Evolutionary conservation across 2,113 vertebrate genomes (phyloP), one percentile per base, ranked within the genome.

Genomic region (Pseudolaguvia tuberculata): DNA sequence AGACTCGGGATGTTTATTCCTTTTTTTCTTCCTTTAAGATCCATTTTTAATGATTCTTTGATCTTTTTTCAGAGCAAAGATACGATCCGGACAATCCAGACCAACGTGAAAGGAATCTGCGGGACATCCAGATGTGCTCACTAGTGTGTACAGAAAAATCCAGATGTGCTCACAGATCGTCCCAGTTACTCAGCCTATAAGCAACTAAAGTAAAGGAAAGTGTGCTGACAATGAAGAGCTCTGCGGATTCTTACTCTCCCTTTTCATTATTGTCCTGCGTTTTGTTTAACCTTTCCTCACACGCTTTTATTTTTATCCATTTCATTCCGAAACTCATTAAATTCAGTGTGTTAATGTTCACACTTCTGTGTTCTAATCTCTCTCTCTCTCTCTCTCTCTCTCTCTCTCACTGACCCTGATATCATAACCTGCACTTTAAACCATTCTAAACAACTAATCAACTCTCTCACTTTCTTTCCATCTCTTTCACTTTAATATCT

Each of bases 11-110:
- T 35, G 15, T 71, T 56, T 56, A 14, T 35, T 50, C 57, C 27
- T 14, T 23, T 23, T 31, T 51, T 67, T 18, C 4, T 27, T 62
- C 23, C 25, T 57, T 55, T 79, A 27, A 21, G 67, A 52, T 76
- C 66, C 18, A 72, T 66, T 76, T 79, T 68, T 73, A 80, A 76
- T 35, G 5, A n/a, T n/a, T 25, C 68, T 72, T 76, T 76, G 25
- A 27, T 79, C 66, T 77, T 74, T 82, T 78, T 56, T 56, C n/a
- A 82, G 81, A 73, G 70, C 68, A 2, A 82, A 80, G 78, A 68
- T 50, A 5, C 81, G 81, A 47, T 72, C 72, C 15, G 78, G 75
- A 48, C 81, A 73, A 3, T 58, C 78, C 9, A 79, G 78, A 72
- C 81, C 81, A 59, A 78, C 75, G 12, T 82, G 71, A 66, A 21